These are phyloP conservation scores for Choloepus hoffmanni DNA, from an alignment of 2,113 vertebrate species.

Conservation along the genomic window DNA sequence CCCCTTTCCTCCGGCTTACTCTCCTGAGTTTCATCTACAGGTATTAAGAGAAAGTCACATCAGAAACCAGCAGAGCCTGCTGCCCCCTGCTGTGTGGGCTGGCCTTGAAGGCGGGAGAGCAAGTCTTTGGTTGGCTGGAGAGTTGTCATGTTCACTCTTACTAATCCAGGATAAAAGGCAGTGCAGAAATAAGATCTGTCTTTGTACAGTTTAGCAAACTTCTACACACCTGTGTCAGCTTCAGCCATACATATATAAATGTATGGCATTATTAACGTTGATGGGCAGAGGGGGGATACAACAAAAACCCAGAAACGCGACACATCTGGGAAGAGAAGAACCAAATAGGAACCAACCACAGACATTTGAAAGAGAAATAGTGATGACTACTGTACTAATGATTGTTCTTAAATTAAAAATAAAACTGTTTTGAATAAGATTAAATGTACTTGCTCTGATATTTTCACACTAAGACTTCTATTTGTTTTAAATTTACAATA, in stretches of 20 bases:
- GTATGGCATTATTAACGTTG: not conserved
- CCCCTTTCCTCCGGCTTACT: not conserved
- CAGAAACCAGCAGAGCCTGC: not conserved
- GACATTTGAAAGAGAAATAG: not conserved
- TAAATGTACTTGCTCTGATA: constrained; percentile 72
- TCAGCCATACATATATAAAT: not conserved
- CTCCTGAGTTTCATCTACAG: not conserved
- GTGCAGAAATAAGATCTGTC: not conserved
- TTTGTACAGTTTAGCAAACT: constrained; percentile 32
- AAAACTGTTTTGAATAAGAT: constrained; percentile 38
- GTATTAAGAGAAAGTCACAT: not conserved
- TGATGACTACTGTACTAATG: not conserved
- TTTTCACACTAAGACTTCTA: constrained; percentile 73
- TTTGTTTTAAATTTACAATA: constrained; percentile 55
- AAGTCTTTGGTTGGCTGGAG: not conserved
- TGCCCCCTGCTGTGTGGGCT: fast-evolving
- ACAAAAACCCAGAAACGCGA: not conserved
- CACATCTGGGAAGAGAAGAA: not conserved
- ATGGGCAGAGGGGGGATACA: not conserved
- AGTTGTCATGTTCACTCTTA: fast-evolving
- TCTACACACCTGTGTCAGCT: constrained; percentile 43
- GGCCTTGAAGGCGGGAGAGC: not conserved
- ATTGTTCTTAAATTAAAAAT: not conserved
- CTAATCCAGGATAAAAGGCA: not conserved
- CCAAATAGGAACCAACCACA: not conserved